Base-by-base conservation (phyloP, 53 echinoderm and acorn worm genomes). In the Henricia sp. region DNA sequence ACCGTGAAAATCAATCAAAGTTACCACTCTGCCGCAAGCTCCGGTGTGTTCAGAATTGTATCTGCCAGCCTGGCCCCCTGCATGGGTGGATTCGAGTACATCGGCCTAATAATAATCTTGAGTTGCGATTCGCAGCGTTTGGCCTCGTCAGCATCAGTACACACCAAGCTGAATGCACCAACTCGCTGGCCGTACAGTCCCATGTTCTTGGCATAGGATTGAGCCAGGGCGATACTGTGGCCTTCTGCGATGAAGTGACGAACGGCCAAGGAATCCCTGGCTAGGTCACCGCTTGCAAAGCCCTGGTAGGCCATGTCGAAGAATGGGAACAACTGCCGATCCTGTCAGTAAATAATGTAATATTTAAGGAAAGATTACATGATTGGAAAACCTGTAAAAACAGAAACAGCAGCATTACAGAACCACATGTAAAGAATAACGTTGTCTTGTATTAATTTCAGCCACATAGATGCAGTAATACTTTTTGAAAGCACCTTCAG, bases 281-380 rank as follows among this genome's bases (percentile, higher is more conserved):
- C 97, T 20, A 87, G 62, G 68, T 90, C 86, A 6, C 97, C 97
- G 30, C 94, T 95, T 16, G 97, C 97, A 84, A 97, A 97, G 19
- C 97, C 97, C 74, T 97, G 96, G 83, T 97, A 97, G 14, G 97
- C 97, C 97, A 97, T 97, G 90, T 94, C 97, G 83, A 97, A 97
- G 92, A 90, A 97, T 6, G 94, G 92, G 50, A 86, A 94, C 51
- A 97, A 56, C 51, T 94, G 89, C 77, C 85, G 84, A 2, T 83
- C 84, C 97, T 96, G 88, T 27, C 24, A 74, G 21, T 29, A 44
- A 74, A 28, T 14, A 9, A 19, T n/a, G n/a, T n/a, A n/a, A n/a
- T n/a, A n/a, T n/a, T n/a, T n/a, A n/a, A n/a, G n/a, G n/a, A n/a
- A n/a, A n/a, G n/a, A n/a, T n/a, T n/a, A n/a, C n/a, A n/a, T n/a